Base-by-base conservation (phyloP, 30 jellyfish, hydroid and myxozoan species). In the Aurelia aurita complex sp. Pacific region DNA sequence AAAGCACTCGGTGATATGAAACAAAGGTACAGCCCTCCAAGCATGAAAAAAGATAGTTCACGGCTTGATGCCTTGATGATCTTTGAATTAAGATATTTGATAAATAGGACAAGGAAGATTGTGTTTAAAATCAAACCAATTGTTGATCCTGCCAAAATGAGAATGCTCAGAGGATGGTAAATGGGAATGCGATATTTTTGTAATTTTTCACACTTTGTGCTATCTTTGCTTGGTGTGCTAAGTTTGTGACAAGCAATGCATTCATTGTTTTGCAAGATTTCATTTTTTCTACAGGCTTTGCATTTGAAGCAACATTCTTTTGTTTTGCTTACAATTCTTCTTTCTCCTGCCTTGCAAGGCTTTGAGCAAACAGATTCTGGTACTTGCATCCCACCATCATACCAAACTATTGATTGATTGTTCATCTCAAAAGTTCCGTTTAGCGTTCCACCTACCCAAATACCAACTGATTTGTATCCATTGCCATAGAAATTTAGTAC, bases 31-130 rank as follows among this genome's bases (percentile, higher is more conserved):
- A 87, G 64, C 5, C 90, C 96, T 43, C 67, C 82, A 4, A 77
- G 33, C 90, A 87, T 87, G 85, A 77, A 69, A 17, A 50, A 67
- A 11, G 89, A 77, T 76, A 87, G 83, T 55, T 87, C 96, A 1
- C 90, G 55, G 60, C 96, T 73, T 13, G 96, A 77, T 60, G 96
- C 70, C 43, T 87, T 87, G 63, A 87, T 90, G 53, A 87, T 72
- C 55, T 61, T 67, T 12, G 88, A 67, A 10, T 87, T 66, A 35
- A 46, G 29, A 38, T 76, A 76, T 54, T 77, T 87, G 43, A 77
- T 43, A 1, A 66, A 87, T 1, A 87, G 50, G 43, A 16, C 18
- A 15, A 70, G 73, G 3, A 77, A 82, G 51, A 78, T 9, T 14
- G 90, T 40, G 70, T 88, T 76, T 1, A 69, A n/a, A 13, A 65